Conservation (phyloP, 53 echinoderm and acorn worm species). For the Patiria pectinifera region DNA sequence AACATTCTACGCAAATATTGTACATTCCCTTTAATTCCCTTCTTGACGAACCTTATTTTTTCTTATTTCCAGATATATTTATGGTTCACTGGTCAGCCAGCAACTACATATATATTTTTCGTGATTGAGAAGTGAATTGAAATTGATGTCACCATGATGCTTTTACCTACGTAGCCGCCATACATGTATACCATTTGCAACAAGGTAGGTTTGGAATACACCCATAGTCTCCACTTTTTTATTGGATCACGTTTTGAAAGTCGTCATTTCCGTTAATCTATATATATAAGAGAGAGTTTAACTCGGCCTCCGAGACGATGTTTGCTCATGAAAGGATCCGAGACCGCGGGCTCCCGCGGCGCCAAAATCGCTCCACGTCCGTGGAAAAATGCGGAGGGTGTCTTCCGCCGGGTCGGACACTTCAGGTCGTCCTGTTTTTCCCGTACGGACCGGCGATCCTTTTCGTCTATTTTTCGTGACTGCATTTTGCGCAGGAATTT, state of each 20-base stretch:
- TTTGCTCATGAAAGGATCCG: no score
- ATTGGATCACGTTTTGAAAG: neutral
- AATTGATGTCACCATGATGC: conserved; percentile 7
- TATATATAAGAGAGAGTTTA: no score
- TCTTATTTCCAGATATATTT: neutral
- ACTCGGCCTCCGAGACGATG: no score
- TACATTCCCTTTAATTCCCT: neutral
- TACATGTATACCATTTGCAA: conserved; percentile 8
- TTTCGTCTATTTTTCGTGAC: no score
- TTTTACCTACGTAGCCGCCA: conserved; percentile 13
- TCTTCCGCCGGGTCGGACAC: no score
- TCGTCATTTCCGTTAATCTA: neutral
- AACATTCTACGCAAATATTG: no score
- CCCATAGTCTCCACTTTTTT: neutral
- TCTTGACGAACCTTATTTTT: neutral
- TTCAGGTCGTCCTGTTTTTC: no score
- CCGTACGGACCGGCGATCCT: no score
- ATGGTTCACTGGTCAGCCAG: neutral
- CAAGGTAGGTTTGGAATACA: neutral
- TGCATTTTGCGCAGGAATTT: no score
- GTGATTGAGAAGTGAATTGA: neutral
- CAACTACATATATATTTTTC: neutral
- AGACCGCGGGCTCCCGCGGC: no score
- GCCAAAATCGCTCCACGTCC: no score
- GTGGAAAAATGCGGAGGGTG: no score